These are phyloP conservation scores for Apteryx mantelli DNA, from an alignment of 2,113 vertebrate species.

Conservation along the genomic window DNA sequence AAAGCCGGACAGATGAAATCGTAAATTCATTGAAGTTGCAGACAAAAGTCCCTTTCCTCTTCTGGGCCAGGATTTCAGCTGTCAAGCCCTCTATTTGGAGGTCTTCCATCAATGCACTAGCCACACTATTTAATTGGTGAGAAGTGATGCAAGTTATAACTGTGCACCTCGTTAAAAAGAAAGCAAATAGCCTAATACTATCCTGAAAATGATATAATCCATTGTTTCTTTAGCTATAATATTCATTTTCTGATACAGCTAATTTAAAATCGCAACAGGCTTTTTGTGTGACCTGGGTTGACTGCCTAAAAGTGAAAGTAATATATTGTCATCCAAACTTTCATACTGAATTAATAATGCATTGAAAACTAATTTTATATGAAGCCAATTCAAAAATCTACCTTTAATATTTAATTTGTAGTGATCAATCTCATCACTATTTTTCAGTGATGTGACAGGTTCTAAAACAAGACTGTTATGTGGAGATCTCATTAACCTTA, in stretches of 20 bases:
- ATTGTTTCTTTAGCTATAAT: not conserved
- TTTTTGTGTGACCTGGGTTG: not conserved
- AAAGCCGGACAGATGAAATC: not conserved
- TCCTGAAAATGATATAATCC: not conserved
- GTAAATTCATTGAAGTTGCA: not conserved
- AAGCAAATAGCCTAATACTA: not conserved
- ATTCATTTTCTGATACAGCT: not conserved
- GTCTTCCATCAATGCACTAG: not conserved
- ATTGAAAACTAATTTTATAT: conserved; percentile 28
- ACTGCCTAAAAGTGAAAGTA: not conserved
- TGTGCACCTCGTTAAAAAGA: not conserved
- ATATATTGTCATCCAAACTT: not conserved
- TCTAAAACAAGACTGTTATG: not conserved
- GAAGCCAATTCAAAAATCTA: not conserved
- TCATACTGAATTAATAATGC: not conserved
- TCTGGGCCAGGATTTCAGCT: not conserved
- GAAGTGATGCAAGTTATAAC: not conserved
- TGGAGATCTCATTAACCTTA: not conserved
- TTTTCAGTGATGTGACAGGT: not conserved
- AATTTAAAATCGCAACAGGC: not conserved
- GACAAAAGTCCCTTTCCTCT: not conserved
- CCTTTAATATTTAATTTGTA: conserved; percentile 24
- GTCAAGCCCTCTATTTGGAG: not conserved
- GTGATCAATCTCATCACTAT: not conserved
- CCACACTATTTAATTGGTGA: not conserved